A percentile compares a stretch with the other conserved stretches of the same genome.
Evolutionary conservation across 2,797 vertebrate genomes (phyloP).

Genomic region (Pagetopsis macropterus): DNA sequence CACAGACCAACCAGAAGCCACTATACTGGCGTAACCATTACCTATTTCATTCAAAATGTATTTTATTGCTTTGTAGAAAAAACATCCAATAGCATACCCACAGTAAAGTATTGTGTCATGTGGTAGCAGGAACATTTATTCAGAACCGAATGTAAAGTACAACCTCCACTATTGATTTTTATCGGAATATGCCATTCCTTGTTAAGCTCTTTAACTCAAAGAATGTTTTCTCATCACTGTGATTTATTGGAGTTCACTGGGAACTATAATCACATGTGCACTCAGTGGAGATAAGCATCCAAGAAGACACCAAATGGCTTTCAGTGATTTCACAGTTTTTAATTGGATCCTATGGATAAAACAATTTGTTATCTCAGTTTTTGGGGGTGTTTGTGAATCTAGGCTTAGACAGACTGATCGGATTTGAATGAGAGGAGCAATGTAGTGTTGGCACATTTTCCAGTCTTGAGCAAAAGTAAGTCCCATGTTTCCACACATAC

Average conservation of each 20-base stretch:
- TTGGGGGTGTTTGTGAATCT: slow-evolving; percentile 59
- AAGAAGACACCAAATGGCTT: slow-evolving; percentile 69
- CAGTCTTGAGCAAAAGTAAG: slow-evolving; percentile 23
- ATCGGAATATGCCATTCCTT: slow-evolving; percentile 43
- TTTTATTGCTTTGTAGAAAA: not conserved
- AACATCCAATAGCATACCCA: not conserved
- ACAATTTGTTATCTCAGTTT: slow-evolving; percentile 68
- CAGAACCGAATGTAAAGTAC: slow-evolving; percentile 22
- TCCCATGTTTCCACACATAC: slow-evolving; percentile 11
- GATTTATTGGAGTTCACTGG: slow-evolving; percentile 63
- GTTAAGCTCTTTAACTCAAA: slow-evolving; percentile 39
- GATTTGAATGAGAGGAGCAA: slow-evolving; percentile 52
- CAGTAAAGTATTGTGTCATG: slow-evolving; percentile 19
- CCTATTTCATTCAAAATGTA: not conserved
- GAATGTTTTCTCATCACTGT: slow-evolving; percentile 34
- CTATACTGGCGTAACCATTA: not conserved
- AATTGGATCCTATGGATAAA: slow-evolving; percentile 80
- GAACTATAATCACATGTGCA: slow-evolving; percentile 64
- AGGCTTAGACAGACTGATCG: slow-evolving; percentile 53
- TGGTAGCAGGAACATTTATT: slow-evolving; percentile 31
- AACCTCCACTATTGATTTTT: slow-evolving; percentile 44
- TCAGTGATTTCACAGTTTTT: slow-evolving; percentile 76
- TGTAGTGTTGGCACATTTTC: slow-evolving; percentile 36
- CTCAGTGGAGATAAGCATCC: slow-evolving; percentile 69
- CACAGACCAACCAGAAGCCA: not conserved